Conservation (phyloP, 35 echinoderm and acorn worm species). For the Anneissia japonica region DNA sequence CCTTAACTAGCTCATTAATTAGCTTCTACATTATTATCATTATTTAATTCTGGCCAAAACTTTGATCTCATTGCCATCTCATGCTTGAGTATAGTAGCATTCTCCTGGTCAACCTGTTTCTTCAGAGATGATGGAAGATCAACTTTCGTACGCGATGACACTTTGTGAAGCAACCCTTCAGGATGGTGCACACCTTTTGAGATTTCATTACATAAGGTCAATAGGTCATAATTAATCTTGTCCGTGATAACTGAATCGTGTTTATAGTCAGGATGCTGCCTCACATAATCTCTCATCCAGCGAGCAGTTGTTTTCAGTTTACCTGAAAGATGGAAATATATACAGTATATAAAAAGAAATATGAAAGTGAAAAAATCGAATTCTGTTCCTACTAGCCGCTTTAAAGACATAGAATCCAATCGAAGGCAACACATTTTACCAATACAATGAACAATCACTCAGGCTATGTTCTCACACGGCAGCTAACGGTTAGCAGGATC, state of each 20-base stretch:
- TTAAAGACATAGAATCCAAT: no score
- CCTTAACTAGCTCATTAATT: neutral
- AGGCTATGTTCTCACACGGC: no score
- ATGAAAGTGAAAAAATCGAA: no score
- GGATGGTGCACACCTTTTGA: constrained; percentile 48
- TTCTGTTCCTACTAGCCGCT: no score
- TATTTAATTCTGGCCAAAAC: neutral
- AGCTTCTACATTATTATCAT: neutral
- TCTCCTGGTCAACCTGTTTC: neutral
- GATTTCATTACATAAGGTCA: constrained; percentile 45
- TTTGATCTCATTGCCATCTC: neutral
- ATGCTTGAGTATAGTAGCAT: neutral
- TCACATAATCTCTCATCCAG: constrained; percentile 82
- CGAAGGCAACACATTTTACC: no score
- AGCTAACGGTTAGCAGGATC: no score
- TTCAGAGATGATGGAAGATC: neutral
- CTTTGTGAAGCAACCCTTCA: constrained; percentile 38
- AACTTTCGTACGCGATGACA: neutral
- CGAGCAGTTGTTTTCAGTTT: constrained; percentile 61
- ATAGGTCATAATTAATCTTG: constrained; percentile 68
- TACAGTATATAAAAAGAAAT: neutral
- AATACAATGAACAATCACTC: no score
- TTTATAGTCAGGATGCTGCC: constrained; percentile 66
- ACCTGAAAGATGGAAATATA: no score
- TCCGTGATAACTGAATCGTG: constrained; percentile 69